Evolutionary conservation across 2,113 vertebrate species (phyloP).

Genomic region (Hippocampus zosterae): DNA sequence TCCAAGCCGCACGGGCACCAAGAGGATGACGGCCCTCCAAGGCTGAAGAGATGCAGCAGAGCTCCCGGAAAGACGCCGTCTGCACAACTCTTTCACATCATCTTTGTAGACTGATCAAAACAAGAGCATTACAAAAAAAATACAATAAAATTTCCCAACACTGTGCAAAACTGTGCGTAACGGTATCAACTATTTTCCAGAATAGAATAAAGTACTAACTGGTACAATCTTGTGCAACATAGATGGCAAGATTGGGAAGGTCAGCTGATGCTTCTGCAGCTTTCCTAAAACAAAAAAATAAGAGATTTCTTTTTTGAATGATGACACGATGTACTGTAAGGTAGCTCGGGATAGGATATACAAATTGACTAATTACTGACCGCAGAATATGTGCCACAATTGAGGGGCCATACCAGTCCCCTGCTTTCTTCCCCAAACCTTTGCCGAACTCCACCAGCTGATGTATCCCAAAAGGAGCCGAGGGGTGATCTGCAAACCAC

Average conservation of each 20-base stretch:
- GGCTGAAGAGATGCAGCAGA: constrained; percentile 34
- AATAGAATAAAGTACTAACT: constrained; percentile 61
- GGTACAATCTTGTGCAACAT: constrained; percentile 89
- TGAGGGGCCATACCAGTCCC: constrained; percentile 90
- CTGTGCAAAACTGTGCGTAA: background rate
- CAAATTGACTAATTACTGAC: constrained; percentile 62
- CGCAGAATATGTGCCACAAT: constrained; percentile 82
- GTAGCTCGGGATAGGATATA: background rate
- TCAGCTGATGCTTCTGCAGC: constrained; percentile 72
- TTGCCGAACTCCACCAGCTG: constrained; percentile 77
- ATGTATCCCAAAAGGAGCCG: constrained; percentile 81
- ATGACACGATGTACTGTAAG: background rate
- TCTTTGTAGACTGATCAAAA: constrained; percentile 77
- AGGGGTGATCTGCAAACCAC: constrained; percentile 79
- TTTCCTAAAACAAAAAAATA: constrained; percentile 70
- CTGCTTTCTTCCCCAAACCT: constrained; percentile 80
- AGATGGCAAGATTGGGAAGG: constrained; percentile 71
- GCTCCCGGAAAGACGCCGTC: constrained; percentile 10
- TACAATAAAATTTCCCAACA: background rate
- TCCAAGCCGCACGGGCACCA: constrained; percentile 85
- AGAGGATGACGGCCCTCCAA: constrained; percentile 79
- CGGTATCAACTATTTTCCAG: background rate
- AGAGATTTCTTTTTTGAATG: background rate
- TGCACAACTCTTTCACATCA: constrained; percentile 75
- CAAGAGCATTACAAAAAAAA: background rate